Percentiles rank a stretch among this genome's conserved stretches.
Conservation (phyloP, 2,797 vertebrate species). For the Perodicticus potto region DNA sequence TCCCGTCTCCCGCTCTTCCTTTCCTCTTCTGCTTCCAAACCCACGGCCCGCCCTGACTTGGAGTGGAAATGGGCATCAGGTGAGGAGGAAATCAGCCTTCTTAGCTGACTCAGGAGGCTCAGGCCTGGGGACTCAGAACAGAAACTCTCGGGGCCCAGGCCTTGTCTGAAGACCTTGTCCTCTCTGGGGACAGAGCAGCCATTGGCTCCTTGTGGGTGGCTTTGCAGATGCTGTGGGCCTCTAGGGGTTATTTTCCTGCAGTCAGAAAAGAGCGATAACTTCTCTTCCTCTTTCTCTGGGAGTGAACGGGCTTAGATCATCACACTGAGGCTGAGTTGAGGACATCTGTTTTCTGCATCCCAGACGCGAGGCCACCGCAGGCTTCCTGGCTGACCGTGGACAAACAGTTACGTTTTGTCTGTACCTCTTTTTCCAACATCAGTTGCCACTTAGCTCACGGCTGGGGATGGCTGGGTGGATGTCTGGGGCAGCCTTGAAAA, state of each 20-base stretch:
- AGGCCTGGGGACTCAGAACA: not conserved
- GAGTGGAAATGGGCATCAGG: not conserved
- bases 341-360: not conserved
- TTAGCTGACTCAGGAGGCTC: not conserved
- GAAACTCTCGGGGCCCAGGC: not conserved
- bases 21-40: not conserved
- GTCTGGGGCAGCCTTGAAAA: not conserved
- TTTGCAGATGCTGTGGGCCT: not conserved
- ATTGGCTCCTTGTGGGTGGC: not conserved
- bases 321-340: not conserved
- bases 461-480: not conserved
- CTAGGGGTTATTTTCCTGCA: not conserved
- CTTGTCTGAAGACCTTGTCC: not conserved
- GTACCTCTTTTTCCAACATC: conserved; percentile 21
- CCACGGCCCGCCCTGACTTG: not conserved
- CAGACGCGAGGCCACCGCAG: not conserved
- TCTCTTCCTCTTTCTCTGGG: not conserved
- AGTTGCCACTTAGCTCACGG: not conserved
- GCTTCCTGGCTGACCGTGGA: conserved; percentile 56
- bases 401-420: conserved; percentile 46
- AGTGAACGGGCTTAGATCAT: not conserved
- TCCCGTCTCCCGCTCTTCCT: not conserved
- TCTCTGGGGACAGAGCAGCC: not conserved
- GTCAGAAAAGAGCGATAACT: not conserved
- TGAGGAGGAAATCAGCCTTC: not conserved